These are phyloP conservation scores for Gasterosteus nipponicus DNA, from an alignment of 2,113 vertebrate genomes.

Conservation along the genomic window DNA sequence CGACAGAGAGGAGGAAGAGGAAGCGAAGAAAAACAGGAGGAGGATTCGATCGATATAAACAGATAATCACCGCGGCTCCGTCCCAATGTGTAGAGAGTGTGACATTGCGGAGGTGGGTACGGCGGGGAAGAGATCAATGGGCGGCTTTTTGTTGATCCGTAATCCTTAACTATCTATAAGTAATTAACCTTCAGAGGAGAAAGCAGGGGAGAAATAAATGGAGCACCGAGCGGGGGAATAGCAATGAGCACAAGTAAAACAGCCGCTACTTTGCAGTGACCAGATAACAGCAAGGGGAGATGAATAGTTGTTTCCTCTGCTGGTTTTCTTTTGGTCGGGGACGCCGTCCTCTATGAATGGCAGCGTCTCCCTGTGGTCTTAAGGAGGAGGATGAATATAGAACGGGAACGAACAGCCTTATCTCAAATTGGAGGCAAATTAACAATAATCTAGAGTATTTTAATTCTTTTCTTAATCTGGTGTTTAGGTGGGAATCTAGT, in stretches of 20 bases:
- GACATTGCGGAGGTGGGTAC: constrained; percentile 79
- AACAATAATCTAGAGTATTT: constrained; percentile 3
- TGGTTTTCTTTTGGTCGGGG: constrained; percentile 33
- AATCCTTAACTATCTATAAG: constrained; percentile 87
- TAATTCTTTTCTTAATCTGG: constrained; percentile 5
- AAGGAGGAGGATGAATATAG: constrained; percentile 36
- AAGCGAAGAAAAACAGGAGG: constrained; percentile 53
- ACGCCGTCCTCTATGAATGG: constrained; percentile 8
- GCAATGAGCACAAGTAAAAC: constrained; percentile 61
- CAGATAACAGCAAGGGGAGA: constrained; percentile 49
- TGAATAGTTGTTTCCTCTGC: constrained; percentile 49
- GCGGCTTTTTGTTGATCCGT: constrained; percentile 79
- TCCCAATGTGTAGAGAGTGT: constrained; percentile 76
- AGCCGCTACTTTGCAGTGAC: constrained; percentile 31
- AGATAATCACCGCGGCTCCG: constrained; percentile 79
- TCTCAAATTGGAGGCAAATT: constrained; percentile 18
- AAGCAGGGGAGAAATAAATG: constrained; percentile 68
- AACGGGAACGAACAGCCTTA: background rate
- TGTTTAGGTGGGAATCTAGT: constrained; percentile 26
- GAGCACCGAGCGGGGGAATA: constrained; percentile 70
- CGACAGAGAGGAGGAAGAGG: constrained; percentile 28
- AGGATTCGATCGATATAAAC: constrained; percentile 73
- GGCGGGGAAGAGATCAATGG: constrained; percentile 82
- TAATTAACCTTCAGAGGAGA: constrained; percentile 86
- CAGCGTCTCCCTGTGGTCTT: constrained; percentile 15